Conservation (phyloP, 2,888 invertebrate genomes). For the Resseliella maxima region DNA sequence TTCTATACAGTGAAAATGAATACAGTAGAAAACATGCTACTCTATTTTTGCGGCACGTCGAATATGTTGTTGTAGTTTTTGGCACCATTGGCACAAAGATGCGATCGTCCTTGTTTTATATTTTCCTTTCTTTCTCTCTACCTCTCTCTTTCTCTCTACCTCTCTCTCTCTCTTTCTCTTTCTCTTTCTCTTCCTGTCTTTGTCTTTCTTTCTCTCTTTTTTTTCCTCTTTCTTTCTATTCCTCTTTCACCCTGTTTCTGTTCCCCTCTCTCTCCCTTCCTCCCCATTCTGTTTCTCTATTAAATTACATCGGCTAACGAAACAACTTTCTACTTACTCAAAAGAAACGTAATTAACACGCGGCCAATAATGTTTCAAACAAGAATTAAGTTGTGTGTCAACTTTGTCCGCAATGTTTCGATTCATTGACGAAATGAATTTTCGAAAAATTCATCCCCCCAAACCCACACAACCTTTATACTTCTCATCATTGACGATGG, state of each 20-base stretch:
- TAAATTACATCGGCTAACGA: conserved; percentile 9
- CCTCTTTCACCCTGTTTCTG: no score
- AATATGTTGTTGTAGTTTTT: neutral
- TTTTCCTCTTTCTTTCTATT: no score
- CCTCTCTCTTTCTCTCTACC: no score
- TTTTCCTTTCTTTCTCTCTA: no score
- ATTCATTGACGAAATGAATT: neutral
- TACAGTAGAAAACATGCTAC: neutral
- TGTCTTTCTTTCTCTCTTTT: no score
- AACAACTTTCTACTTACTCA: neutral
- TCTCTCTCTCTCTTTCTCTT: no score
- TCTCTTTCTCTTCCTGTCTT: no score
- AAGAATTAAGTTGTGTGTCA: conserved; percentile 19
- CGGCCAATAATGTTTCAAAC: conserved; percentile 7
- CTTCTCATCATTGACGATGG: no score
- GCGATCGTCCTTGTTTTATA: neutral
- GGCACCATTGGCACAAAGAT: neutral
- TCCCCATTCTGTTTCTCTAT: no score
- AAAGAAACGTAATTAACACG: conserved; percentile 8
- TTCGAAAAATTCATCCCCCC: no score
- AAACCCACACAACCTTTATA: no score
- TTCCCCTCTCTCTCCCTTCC: no score
- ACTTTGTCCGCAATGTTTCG: neutral
- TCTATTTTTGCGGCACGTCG: neutral
- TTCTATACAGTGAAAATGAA: neutral